These are phyloP conservation scores for Phasia obesa DNA, from an alignment of 2,888 invertebrate genomes.

Conservation along the genomic window DNA sequence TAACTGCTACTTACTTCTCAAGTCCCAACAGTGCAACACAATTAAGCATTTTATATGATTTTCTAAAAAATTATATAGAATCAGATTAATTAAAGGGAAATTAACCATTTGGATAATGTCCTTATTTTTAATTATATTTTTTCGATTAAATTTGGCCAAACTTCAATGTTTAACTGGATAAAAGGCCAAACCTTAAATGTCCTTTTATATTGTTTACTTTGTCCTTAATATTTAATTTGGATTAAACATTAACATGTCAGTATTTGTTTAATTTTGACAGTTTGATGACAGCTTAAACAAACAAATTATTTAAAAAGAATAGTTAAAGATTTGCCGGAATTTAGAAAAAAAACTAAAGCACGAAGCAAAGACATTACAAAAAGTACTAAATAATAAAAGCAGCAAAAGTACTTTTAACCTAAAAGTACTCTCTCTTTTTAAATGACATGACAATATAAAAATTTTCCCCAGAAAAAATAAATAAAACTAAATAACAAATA, in stretches of 20 bases:
- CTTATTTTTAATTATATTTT: background rate
- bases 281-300: conserved; percentile 56
- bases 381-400: background rate
- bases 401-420: too few relatives aligned
- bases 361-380: background rate
- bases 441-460: too few relatives aligned
- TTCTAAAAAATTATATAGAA: conserved; percentile 52
- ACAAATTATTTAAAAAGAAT: conserved; percentile 1
- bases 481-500: too few relatives aligned
- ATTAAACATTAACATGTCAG: conserved; percentile 15
- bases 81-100: conserved; percentile 30
- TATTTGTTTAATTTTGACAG: conserved; percentile 60
- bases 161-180: conserved; percentile 12
- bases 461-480: too few relatives aligned
- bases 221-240: conserved; percentile 19
- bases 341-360: background rate
- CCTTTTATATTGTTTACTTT: conserved; percentile 48
- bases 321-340: background rate
- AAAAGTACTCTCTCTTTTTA: too few relatives aligned
- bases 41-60: conserved; percentile 55
- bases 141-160: background rate
- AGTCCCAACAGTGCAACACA: conserved; percentile 55
- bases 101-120: conserved; percentile 46
- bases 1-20: conserved; percentile 19
- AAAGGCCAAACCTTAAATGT: background rate